Evolutionary conservation across 2,113 vertebrate species (phyloP).

Genomic region (Aspiorhynchus laticeps): DNA sequence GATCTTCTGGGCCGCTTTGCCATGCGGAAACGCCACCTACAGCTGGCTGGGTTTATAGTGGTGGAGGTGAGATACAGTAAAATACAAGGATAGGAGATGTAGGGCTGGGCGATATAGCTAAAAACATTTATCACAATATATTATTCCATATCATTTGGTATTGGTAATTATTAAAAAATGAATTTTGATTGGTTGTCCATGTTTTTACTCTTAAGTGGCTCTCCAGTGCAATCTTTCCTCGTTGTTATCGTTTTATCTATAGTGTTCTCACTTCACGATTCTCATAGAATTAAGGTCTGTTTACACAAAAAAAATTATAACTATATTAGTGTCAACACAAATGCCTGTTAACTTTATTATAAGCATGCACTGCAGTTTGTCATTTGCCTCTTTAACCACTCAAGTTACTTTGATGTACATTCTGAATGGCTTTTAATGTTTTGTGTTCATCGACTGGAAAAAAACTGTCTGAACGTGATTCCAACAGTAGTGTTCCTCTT

Average conservation of each 20-base stretch:
- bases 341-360: not conserved
- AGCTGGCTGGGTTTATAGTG: conserved; percentile 78
- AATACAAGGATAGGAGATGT: not conserved
- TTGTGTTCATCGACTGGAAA: not conserved
- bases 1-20: conserved; percentile 84
- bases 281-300: not conserved
- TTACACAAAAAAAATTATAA: not conserved
- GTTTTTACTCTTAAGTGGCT: too few species aligned
- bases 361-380: not conserved
- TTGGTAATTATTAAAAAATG: too few species aligned
- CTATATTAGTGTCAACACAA: not conserved
- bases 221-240: too few species aligned
- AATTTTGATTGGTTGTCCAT: too few species aligned
- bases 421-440: too few species aligned
- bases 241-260: too few species aligned
- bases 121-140: too few species aligned
- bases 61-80: conserved; percentile 47
- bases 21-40: conserved; percentile 84
- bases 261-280: not conserved
- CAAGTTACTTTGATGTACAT: too few species aligned
- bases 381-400: not conserved
- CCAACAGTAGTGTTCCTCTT: not conserved
- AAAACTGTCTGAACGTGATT: too few species aligned
- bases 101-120: too few species aligned
- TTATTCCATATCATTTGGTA: too few species aligned